phyloP scores from a whole-genome alignment of 2,888 invertebrate genomes.

The Myopa tessellatipennis region DNA sequence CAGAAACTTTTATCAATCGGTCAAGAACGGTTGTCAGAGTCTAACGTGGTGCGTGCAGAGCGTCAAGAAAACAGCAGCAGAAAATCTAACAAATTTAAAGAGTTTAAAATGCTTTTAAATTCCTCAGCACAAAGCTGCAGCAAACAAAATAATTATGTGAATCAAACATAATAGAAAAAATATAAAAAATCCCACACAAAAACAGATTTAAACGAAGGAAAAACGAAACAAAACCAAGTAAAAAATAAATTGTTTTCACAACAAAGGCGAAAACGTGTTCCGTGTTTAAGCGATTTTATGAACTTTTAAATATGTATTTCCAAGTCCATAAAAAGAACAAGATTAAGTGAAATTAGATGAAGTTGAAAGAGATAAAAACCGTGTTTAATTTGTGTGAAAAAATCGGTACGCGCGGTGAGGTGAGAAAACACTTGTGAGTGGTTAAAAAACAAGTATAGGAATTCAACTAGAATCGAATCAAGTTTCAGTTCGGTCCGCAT shows the following conservation, averaged over 20 bases:
- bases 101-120: not conserved
- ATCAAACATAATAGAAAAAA: not conserved
- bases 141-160: conserved; percentile 22
- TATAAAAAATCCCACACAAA: not conserved
- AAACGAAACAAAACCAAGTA: conserved; percentile 7
- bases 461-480: not conserved
- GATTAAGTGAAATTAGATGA: not conserved
- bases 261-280: conserved; percentile 40
- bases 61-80: conserved; percentile 13
- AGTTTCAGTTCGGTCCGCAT: too few species aligned
- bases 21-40: conserved; percentile 66
- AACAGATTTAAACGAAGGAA: conserved; percentile 21
- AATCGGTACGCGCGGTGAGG: not conserved
- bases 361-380: not conserved
- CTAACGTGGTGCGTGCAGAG: conserved; percentile 46
- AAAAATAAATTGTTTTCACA: conserved; percentile 41
- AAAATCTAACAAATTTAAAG: conserved; percentile 12
- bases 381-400: not conserved
- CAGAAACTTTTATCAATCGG: conserved; percentile 66
- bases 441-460: not conserved
- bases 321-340: not conserved
- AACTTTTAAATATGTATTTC: not conserved
- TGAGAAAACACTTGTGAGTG: not conserved
- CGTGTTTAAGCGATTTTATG: not conserved
- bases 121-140: not conserved